phyloP scores from a whole-genome alignment of 2,888 invertebrate species.

The Hemistola chrysoprasaria region DNA sequence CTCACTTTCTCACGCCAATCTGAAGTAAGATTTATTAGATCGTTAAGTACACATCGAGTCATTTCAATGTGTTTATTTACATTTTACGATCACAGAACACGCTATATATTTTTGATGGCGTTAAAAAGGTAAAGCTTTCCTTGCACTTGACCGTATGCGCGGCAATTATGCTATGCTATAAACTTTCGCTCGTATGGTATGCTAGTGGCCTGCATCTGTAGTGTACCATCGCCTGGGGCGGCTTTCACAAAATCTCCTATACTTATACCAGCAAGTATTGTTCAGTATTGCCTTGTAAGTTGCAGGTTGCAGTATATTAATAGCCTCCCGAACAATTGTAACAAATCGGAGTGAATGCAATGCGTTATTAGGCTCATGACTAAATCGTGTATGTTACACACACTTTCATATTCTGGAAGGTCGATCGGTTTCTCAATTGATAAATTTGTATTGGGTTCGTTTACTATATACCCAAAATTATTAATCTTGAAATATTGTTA shows the following conservation, averaged over 20 bases:
- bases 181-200: slow-evolving; percentile 68
- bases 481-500: no score
- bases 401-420: slow-evolving; percentile 13
- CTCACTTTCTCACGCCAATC: background rate
- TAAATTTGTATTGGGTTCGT: no score
- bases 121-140: slow-evolving; percentile 41
- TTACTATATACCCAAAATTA: no score
- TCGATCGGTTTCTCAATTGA: slow-evolving; percentile 10
- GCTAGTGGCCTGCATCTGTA: slow-evolving; percentile 58
- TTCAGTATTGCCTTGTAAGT: slow-evolving; percentile 11
- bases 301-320: slow-evolving; percentile 12
- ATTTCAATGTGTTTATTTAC: slow-evolving; percentile 22
- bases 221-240: slow-evolving; percentile 56
- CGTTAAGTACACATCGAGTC: slow-evolving; percentile 10
- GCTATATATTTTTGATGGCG: slow-evolving; percentile 22
- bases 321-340: slow-evolving; percentile 11
- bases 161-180: slow-evolving; percentile 50
- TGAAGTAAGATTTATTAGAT: slow-evolving; percentile 1
- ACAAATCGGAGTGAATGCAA: slow-evolving; percentile 12
- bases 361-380: slow-evolving; percentile 14
- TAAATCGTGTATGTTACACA: slow-evolving; percentile 16
- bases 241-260: slow-evolving; percentile 53
- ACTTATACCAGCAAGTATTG: no score
- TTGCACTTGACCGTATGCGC: slow-evolving; percentile 59
- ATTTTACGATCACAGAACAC: slow-evolving; percentile 24